Base-by-base conservation (phyloP, 2,888 invertebrate genomes). In the Kryphioiulus occultus region DNA sequence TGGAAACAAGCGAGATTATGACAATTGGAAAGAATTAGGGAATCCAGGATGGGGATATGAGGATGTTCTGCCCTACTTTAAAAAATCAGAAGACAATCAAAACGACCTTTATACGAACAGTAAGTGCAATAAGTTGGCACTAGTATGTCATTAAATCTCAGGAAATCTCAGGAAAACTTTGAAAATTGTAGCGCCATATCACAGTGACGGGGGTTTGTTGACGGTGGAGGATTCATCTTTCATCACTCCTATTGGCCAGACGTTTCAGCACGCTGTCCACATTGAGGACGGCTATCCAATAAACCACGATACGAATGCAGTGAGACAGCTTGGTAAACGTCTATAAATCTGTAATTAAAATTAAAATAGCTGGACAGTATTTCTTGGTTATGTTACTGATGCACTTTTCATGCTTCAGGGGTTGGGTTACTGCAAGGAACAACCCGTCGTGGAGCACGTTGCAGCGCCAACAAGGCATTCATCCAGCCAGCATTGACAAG, bases 41-140 rank as follows among this genome's bases (percentile, higher is more conserved):
- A 92, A 92, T 10, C 88, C 90, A 5, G 92, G 92, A 0, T 93
- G 93, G 93, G 91, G 92, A 0, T 93, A 92, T 91, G 92, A 92
- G 0, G 91, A 92, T 83, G 92, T 92, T 84, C 90, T 93, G 42
- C 93, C 92, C 2, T 93, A 93, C 89, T 93, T 93, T 88, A 90
- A 91, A 26, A 92, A 92, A 89, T 90, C 92, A 4, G 91, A 93
- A 90, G 92, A 92, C 44, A 78, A 78, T 17, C 42, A 85, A 42
- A 12, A 86, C 22, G 26, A 68, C 68, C 26, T 22, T 59, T 86
- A 26, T 42, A 19, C 30, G 0, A 78, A 30, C 30, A 78, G 78
- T 78, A 78, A 30, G 78, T 78, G n/a, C n/a, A n/a, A n/a, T n/a
- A n/a, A n/a, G n/a, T n/a, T n/a, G n/a, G n/a, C n/a, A n/a, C n/a